Evolutionary conservation across 2,113 vertebrate species (phyloP).

Genomic region (Aleadryas rufinucha): DNA sequence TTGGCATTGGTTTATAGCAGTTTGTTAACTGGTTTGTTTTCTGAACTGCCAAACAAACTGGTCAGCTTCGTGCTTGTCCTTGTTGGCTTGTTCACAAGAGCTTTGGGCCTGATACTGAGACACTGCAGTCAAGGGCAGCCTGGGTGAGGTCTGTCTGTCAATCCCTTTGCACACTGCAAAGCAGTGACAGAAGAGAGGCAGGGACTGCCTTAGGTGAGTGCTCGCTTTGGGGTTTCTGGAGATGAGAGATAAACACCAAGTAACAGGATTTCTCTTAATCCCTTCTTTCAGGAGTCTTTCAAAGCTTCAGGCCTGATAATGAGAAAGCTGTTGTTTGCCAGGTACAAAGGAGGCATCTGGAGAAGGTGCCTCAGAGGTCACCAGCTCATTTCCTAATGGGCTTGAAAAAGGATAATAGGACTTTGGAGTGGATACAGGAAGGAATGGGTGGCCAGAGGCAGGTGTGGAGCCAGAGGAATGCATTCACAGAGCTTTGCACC

Average conservation of each 20-base stretch:
- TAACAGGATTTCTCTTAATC: neutral
- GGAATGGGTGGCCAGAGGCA: neutral
- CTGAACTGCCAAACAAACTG: neutral
- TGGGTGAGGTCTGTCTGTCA: neutral
- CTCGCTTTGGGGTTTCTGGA: neutral
- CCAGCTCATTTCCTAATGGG: neutral
- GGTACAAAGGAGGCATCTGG: neutral
- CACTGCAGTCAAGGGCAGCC: neutral
- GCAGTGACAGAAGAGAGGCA: neutral
- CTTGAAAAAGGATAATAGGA: neutral
- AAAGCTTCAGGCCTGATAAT: neutral
- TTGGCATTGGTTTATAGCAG: neutral
- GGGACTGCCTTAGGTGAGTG: neutral
- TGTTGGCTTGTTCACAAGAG: neutral
- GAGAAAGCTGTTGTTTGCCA: neutral
- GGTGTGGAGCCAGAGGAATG: neutral
- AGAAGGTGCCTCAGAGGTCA: neutral
- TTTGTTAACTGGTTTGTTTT: neutral
- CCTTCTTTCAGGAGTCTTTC: neutral
- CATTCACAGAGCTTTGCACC: neutral
- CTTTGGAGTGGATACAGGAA: neutral
- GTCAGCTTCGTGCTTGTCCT: neutral
- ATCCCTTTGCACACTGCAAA: neutral
- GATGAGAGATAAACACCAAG: neutral
- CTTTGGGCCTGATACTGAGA: neutral